Evolutionary conservation across 1,140 invertebrate species (phyloP), one percentile per base, ranked within the genome.

Genomic region (Amphibalanus amphitrite): DNA sequence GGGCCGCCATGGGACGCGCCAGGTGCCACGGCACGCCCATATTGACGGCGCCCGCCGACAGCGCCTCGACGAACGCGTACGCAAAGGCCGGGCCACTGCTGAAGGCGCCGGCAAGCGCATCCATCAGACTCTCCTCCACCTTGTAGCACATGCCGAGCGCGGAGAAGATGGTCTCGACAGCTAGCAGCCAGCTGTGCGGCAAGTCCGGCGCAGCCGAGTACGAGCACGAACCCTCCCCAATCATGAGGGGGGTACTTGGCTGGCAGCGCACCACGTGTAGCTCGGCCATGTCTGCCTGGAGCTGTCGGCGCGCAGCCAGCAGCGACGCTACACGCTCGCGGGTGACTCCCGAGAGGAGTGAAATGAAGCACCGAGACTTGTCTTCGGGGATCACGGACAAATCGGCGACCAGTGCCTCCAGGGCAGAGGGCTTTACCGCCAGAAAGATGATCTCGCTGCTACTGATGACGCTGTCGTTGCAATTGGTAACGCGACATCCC

Each of bases 1-100:
- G 91, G 1, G 93, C 91, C 1, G 93, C 92, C 75, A 95, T 86
- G 79, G 88, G 86, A 3, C 86, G 82, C 0, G 95, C 90, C 77
- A 91, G 82, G 33, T 86, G 86, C 76, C 95, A 82, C 0, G 93
- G 91, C n/a, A 97, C 85, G 29, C 95, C 95, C 83, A 92, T 89
- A 80, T 89, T 93, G 0, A 97, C 94, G 0, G 87, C 93, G 47
- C 92, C 94, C 84, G 97, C 94, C 1, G 93, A 87, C 69, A 97
- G 79, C 3, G 92, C 92, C 82, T 97, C 93, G 74, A 96, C 91
- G 64, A 65, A 23, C 23, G 26, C 64, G 23, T n/a, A 26, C 64
- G 26, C 23, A 23, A 65, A 65, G 3, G 64, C 64, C 23, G 26
- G 23, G 4, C 64, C 64, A 23, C 64, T 65, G 64, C 64, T 26